phyloP scores from a whole-genome alignment of 2,888 invertebrate species.

The Eupithecia pulchellata region DNA sequence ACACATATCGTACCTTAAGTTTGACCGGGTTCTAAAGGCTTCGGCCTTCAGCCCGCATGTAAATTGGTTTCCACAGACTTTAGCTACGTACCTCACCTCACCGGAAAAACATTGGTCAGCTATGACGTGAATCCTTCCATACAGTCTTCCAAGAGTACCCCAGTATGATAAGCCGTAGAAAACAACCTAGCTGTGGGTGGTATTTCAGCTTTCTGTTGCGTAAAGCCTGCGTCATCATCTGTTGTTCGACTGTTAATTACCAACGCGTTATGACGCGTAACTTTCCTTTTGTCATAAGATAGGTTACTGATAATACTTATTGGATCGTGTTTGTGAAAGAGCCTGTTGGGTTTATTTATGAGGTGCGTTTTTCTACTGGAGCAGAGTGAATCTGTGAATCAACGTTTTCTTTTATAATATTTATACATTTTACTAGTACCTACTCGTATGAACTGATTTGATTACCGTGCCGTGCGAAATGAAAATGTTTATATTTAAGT shows the following conservation, averaged over 20 bases:
- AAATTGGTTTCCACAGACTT: background rate
- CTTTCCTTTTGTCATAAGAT: slow-evolving; percentile 4
- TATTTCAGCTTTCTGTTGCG: slow-evolving; percentile 26
- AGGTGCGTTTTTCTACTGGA: background rate
- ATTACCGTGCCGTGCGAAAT: no score
- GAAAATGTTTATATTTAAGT: background rate
- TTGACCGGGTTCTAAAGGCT: no score
- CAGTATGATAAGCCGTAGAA: slow-evolving; percentile 27
- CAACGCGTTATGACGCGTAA: slow-evolving; percentile 3
- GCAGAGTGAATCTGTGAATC: background rate
- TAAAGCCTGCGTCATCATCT: slow-evolving; percentile 28
- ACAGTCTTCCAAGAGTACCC: slow-evolving; percentile 34
- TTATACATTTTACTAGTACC: no score
- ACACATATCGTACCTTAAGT: no score
- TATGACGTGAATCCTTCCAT: slow-evolving; percentile 4
- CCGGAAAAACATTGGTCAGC: background rate
- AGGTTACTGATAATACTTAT: slow-evolving; percentile 2
- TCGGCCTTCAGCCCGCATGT: no score
- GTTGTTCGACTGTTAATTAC: background rate
- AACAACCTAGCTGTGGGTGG: slow-evolving; percentile 12
- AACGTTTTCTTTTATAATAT: background rate
- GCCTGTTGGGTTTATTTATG: background rate
- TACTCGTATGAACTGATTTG: no score
- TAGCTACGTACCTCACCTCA: background rate
- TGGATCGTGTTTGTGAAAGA: background rate